Evolutionary conservation across 2,888 invertebrate genomes (phyloP), one percentile per base, ranked within the genome.

Genomic region (Zaprionus bogoriensis): DNA sequence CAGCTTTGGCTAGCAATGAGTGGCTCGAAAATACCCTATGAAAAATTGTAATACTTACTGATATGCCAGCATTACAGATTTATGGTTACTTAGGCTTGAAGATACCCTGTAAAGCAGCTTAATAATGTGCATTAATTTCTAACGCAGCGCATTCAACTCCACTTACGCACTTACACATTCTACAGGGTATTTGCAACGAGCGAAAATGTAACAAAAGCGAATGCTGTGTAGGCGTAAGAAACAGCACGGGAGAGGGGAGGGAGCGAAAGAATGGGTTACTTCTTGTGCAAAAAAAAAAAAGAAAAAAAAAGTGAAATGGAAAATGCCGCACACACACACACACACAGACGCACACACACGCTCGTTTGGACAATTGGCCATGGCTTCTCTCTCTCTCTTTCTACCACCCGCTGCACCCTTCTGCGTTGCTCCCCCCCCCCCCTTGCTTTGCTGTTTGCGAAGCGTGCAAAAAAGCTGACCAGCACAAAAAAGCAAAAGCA

Each of bases 381-480:
- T 73, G 81, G 74, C 55, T 63, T n/a, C 2, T 5, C 22, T n/a
- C 6, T 30, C 32, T 32, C 32, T 4, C 4, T 32, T n/a, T n/a
- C n/a, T 10, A 1, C 20, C 19, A 1, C 10, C 39, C 4, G 12
- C 17, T 1, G 23, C 2, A 6, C 9, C 23, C 9, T 0, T 12
- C 22, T 7, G 7, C 9, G 14, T 1, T n/a, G n/a, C 39, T 6
- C 0, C 12, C 46, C 25, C 22, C 14, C 28, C 47, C 25, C 20
- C 27, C 22, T 38, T 30, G 38, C 30, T 47, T 25, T 14, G 12
- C 46, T 22, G 71, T 78, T 77, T 74, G 66, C 70, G 50, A 67
- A 86, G 81, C 71, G 79, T 80, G 80, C 87, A 87, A 85, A 80
- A 80, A 80, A 80, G 80, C 80, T 80, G 80, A 80, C 80, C 80